Conservation (phyloP, 2,888 invertebrate genomes). For the Thereva unica region DNA sequence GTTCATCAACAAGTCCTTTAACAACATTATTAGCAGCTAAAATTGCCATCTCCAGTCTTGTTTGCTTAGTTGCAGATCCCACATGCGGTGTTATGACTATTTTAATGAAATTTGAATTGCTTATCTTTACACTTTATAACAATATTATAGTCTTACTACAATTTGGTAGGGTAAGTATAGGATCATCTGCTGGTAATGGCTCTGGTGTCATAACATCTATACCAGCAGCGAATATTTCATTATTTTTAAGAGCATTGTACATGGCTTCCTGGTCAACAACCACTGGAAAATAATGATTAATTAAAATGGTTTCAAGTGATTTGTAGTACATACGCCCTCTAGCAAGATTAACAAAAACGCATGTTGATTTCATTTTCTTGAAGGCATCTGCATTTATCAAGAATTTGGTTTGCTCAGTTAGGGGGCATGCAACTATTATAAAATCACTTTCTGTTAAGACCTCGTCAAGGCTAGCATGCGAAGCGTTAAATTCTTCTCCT, state of each 20-base stretch:
- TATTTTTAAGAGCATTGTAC: conserved; percentile 72
- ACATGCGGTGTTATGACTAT: conserved; percentile 83
- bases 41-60: conserved; percentile 78
- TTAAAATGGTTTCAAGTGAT: conserved; percentile 47
- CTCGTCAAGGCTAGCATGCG: conserved; percentile 64
- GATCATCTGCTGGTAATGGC: conserved; percentile 80
- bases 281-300: conserved; percentile 53
- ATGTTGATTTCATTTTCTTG: conserved; percentile 71
- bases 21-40: conserved; percentile 80
- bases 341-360: conserved; percentile 74
- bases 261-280: conserved; percentile 80
- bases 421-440: conserved; percentile 65
- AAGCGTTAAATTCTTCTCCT: conserved; percentile 62
- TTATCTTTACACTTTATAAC: neutral
- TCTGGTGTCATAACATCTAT: conserved; percentile 92
- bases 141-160: conserved; percentile 66
- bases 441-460: conserved; percentile 69
- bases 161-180: conserved; percentile 76
- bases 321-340: conserved; percentile 61
- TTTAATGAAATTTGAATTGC: neutral
- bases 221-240: conserved; percentile 83
- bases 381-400: conserved; percentile 72
- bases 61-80: conserved; percentile 79
- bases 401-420: conserved; percentile 65
- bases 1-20: conserved; percentile 71